Percentiles rank a stretch among this genome's conserved stretches.
phyloP scores from a whole-genome alignment of 2,797 vertebrate species.

The Ctenochaetus hawaiiensis region DNA sequence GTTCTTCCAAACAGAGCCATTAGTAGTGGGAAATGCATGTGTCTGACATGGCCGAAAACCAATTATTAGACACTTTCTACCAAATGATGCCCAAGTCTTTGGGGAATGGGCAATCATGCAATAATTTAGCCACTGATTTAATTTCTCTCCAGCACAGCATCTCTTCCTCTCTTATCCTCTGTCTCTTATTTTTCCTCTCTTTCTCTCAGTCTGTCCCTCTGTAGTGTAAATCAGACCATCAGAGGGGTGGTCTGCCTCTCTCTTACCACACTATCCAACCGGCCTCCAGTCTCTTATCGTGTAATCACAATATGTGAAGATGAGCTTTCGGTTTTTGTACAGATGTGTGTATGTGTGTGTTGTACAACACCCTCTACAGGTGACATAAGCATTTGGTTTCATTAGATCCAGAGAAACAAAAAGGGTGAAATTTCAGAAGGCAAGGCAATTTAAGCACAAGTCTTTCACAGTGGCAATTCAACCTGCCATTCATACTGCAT shows the following conservation, averaged over 20 bases:
- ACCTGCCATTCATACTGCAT: background rate
- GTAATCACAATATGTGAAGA: slow-evolving; percentile 78
- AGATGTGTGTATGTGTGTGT: slow-evolving; percentile 2
- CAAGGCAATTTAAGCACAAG: background rate
- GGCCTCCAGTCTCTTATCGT: slow-evolving; percentile 81
- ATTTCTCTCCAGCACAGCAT: slow-evolving; percentile 90
- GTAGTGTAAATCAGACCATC: slow-evolving; percentile 67
- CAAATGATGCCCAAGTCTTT: slow-evolving; percentile 97
- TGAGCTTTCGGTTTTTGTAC: slow-evolving; percentile 17
- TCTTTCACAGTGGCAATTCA: slow-evolving; percentile 5
- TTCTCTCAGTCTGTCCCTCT: slow-evolving; percentile 65
- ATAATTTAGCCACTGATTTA: slow-evolving; percentile 99
- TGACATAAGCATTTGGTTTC: slow-evolving; percentile 40
- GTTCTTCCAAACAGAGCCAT: slow-evolving; percentile 93
- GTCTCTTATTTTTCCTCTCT: slow-evolving; percentile 58
- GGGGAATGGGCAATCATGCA: slow-evolving; percentile 99
- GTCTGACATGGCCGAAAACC: slow-evolving; percentile 99
- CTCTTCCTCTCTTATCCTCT: slow-evolving; percentile 61
- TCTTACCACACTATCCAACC: slow-evolving; percentile 58
- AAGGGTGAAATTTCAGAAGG: slow-evolving; percentile 76
- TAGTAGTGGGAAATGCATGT: slow-evolving; percentile 97
- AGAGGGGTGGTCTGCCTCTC: slow-evolving; percentile 32
- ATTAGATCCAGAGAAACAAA: slow-evolving; percentile 68
- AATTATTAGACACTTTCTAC: slow-evolving; percentile 99
- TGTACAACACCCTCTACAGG: slow-evolving; percentile 23